A percentile compares a stretch with the other conserved stretches of the same genome.
Evolutionary conservation across 2,888 invertebrate genomes (phyloP).

Genomic region (Ctenicera cuprea): DNA sequence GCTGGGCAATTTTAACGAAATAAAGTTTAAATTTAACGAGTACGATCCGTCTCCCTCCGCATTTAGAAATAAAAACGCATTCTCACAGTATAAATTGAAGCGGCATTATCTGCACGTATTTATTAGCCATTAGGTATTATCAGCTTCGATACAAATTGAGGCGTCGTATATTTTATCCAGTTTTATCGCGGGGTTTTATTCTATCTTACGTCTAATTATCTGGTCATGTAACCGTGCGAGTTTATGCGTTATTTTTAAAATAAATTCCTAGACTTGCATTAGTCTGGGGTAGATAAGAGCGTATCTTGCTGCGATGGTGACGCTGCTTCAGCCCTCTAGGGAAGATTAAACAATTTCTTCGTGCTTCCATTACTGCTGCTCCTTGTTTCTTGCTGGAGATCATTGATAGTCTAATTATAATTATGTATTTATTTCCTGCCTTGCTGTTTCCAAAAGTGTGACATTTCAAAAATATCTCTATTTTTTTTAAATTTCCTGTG

Average conservation of each 20-base stretch:
- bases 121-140: constrained; percentile 59
- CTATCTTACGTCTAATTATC: constrained; percentile 58
- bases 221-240: constrained; percentile 57
- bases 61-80: constrained; percentile 49
- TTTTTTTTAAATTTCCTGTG: too few species aligned
- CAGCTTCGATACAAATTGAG: constrained; percentile 58
- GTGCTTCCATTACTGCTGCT: neutral
- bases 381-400: neutral
- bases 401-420: neutral
- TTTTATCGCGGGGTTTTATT: constrained; percentile 54
- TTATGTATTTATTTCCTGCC: too few species aligned
- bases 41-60: constrained; percentile 38
- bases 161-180: constrained; percentile 57
- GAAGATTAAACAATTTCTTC: constrained; percentile 42
- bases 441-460: too few species aligned
- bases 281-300: constrained; percentile 59
- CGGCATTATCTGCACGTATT: constrained; percentile 53
- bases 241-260: constrained; percentile 60
- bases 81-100: constrained; percentile 50
- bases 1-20: too few species aligned
- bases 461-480: too few species aligned
- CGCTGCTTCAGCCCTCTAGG: constrained; percentile 58
- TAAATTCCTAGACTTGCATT: constrained; percentile 60
- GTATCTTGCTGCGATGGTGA: constrained; percentile 55
- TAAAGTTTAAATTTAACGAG: constrained; percentile 20